Percentiles rank a stretch among this genome's conserved stretches.
phyloP scores from a whole-genome alignment of 2,888 invertebrate genomes.

The Litoditis marina region DNA sequence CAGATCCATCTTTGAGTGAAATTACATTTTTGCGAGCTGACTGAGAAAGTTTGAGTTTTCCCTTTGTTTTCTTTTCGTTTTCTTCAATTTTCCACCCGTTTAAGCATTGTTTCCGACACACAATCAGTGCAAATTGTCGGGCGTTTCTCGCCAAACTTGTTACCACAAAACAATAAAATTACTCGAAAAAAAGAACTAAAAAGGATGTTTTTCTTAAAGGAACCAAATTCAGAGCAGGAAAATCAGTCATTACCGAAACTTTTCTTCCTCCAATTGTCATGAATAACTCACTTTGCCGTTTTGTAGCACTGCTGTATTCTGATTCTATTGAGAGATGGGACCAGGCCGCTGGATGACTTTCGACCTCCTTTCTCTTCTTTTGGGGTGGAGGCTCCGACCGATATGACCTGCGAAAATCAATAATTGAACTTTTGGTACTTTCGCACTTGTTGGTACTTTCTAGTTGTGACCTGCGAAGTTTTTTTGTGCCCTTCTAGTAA shows the following conservation, averaged over 20 bases:
- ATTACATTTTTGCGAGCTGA: too few relatives aligned
- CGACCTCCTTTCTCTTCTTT: constrained; percentile 12
- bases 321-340: constrained; percentile 55
- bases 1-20: too few relatives aligned
- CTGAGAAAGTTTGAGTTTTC: too few relatives aligned
- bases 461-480: not conserved
- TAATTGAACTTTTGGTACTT: constrained; percentile 1
- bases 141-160: too few relatives aligned
- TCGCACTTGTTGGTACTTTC: not conserved
- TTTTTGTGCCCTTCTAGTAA: too few relatives aligned
- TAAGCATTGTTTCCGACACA: too few relatives aligned
- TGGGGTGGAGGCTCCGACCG: not conserved
- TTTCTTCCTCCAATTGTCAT: too few relatives aligned
- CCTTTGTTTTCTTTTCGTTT: too few relatives aligned
- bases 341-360: constrained; percentile 45
- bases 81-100: too few relatives aligned
- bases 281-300: constrained; percentile 48
- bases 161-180: too few relatives aligned
- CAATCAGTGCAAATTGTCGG: too few relatives aligned
- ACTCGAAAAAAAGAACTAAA: not conserved
- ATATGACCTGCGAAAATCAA: not conserved
- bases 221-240: not conserved
- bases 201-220: not conserved
- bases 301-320: constrained; percentile 58
- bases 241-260: not conserved